A percentile compares a stretch with the other conserved stretches of the same genome.
These are phyloP conservation scores for Drosophila mayri DNA, from an alignment of 1,140 invertebrate species.

Conservation along the genomic window DNA sequence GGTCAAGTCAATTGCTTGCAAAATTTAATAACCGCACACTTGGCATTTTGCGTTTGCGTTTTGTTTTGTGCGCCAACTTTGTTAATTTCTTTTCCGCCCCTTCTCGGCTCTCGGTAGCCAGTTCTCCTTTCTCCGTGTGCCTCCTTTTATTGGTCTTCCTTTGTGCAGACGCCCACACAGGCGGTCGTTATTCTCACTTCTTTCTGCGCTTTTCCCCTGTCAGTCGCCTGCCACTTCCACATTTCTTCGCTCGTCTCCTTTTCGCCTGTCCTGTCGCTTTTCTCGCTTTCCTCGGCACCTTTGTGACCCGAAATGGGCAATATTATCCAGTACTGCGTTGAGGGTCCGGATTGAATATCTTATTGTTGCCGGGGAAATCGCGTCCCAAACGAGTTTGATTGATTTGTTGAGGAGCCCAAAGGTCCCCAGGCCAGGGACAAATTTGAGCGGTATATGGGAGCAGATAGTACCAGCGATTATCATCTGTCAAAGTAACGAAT, in stretches of 20 bases:
- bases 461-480: slow-evolving; percentile 23
- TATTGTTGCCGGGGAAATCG: slow-evolving; percentile 34
- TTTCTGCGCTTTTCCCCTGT: slow-evolving; percentile 17
- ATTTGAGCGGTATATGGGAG: slow-evolving; percentile 7
- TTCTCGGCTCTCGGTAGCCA: neutral
- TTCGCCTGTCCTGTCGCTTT: slow-evolving; percentile 1
- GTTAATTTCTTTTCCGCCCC: slow-evolving; percentile 46
- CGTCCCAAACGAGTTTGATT: slow-evolving; percentile 55
- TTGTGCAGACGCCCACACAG: slow-evolving; percentile 37
- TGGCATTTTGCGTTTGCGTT: slow-evolving; percentile 54
- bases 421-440: neutral
- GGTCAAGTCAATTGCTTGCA: slow-evolving; percentile 73
- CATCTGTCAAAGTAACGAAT: slow-evolving; percentile 24
- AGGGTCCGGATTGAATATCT: slow-evolving; percentile 44
- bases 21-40: slow-evolving; percentile 69
- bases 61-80: slow-evolving; percentile 54
- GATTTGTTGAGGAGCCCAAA: slow-evolving; percentile 34
- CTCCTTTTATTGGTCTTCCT: slow-evolving; percentile 21
- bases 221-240: slow-evolving; percentile 20
- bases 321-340: slow-evolving; percentile 32
- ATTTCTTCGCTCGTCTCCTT: slow-evolving; percentile 18
- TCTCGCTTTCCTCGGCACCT: slow-evolving; percentile 12
- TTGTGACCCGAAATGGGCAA: slow-evolving; percentile 41
- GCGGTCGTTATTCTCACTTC: slow-evolving; percentile 51
- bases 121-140: neutral